Conservation (phyloP, 1,140 invertebrate species). For the Conus betulinus region DNA sequence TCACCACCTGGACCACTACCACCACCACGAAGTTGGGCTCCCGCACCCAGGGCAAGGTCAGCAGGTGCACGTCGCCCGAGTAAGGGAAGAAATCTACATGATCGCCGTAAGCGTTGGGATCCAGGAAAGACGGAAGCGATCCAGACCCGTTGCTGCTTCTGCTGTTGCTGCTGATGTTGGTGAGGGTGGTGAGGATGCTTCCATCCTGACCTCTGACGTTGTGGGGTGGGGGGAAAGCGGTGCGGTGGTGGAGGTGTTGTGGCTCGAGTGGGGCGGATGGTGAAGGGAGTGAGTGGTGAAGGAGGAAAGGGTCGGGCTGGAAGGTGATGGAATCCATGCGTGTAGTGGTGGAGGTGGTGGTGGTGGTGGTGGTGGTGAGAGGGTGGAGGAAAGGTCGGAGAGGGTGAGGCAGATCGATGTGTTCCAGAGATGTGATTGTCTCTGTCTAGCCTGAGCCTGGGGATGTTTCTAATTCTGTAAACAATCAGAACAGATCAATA, state of each 20-base stretch:
- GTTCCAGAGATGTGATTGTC: no score
- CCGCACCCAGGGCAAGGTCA: slow-evolving; percentile 64
- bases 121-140: background rate
- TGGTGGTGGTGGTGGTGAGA: background rate
- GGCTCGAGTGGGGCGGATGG: background rate
- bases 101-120: slow-evolving; percentile 8
- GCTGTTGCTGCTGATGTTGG: slow-evolving; percentile 10
- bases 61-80: slow-evolving; percentile 58
- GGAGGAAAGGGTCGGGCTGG: slow-evolving; percentile 19
- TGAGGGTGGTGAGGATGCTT: background rate
- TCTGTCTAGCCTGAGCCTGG: no score
- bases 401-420: no score
- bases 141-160: background rate
- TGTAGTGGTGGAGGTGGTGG: background rate
- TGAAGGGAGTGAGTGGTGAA: background rate
- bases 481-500: no score
- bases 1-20: slow-evolving; percentile 81
- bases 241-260: background rate
- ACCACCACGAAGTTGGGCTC: slow-evolving; percentile 67
- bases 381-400: background rate
- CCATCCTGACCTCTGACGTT: background rate
- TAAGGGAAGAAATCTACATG: slow-evolving; percentile 49
- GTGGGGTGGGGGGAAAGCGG: slow-evolving; percentile 8
- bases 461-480: no score
- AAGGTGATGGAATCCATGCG: slow-evolving; percentile 10